phyloP scores from a whole-genome alignment of 2,888 invertebrate genomes.

The Caenorhabditis doughertyi region DNA sequence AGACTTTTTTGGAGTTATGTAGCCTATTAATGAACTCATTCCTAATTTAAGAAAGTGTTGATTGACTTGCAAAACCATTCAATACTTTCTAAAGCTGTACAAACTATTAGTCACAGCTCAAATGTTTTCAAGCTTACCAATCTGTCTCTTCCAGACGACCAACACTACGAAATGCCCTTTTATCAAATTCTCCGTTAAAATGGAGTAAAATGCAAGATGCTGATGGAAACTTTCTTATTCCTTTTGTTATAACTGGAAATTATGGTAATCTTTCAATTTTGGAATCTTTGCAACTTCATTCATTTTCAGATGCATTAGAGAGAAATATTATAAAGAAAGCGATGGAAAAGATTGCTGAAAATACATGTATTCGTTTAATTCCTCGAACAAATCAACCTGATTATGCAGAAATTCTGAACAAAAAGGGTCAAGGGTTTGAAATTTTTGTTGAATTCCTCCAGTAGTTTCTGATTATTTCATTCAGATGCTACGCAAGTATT shows the following conservation, averaged over 20 bases:
- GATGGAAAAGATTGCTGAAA: slow-evolving; percentile 75
- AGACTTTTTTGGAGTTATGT: too few relatives aligned
- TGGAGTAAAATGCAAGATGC: slow-evolving; percentile 71
- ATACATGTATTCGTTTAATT: slow-evolving; percentile 77
- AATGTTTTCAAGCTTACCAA: neutral
- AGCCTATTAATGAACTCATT: too few relatives aligned
- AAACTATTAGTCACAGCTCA: neutral
- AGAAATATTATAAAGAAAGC: slow-evolving; percentile 71
- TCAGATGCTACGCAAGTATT: slow-evolving; percentile 80
- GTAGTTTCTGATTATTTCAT: slow-evolving; percentile 4
- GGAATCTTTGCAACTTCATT: neutral
- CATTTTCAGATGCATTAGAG: slow-evolving; percentile 72
- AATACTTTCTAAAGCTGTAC: neutral
- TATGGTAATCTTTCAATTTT: slow-evolving; percentile 65
- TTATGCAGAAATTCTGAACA: slow-evolving; percentile 78
- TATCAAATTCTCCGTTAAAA: slow-evolving; percentile 67
- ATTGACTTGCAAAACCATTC: neutral
- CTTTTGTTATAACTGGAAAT: slow-evolving; percentile 74
- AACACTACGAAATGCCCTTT: slow-evolving; percentile 61
- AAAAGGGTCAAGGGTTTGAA: slow-evolving; percentile 75
- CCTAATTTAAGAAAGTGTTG: too few relatives aligned
- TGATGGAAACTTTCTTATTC: slow-evolving; percentile 73
- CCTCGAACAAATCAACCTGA: slow-evolving; percentile 71
- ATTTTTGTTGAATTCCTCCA: neutral
- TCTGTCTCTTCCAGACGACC: slow-evolving; percentile 24